Base-by-base conservation (phyloP, 1,140 invertebrate species). In the Pinna nobilis region DNA sequence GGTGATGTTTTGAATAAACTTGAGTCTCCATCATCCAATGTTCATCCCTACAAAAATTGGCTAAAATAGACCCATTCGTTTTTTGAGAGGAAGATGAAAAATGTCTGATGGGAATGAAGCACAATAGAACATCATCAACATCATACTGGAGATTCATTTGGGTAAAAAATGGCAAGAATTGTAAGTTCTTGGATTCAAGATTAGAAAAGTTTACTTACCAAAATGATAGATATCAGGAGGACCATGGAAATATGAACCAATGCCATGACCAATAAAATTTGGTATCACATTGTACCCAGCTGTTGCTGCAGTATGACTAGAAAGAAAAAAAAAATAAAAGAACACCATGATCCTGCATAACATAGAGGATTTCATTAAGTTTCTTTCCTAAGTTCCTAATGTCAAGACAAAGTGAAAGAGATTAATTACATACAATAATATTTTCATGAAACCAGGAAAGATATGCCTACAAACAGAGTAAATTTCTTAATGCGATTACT, bases 201-300 rank as follows among this genome's bases (percentile, higher is more conserved):
- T 28, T 47, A 49, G n/a, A 23, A 53, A 53, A 13, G 32, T 47
- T 11, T 50, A 79, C 84, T 80, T 76, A 88, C 87, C 78, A 60
- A 85, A 64, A 68, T 88, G 87, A 30, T 83, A 60, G 77, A 99
- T 95, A 81, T 97, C 94, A 25, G 97, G 97, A 2, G 94, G 93
- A 5, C 95, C 96, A 90, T 99, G 97, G 86, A 99, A 98, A 86
- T 96, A 96, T 74, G 88, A 88, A 0, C 97, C 96, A 83, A 99
- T 97, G 0, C 97, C 97, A 91, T 99, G 97, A 0, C 97, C 97
- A 78, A 93, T 92, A 86, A 98, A 95, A 41, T 91, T 91, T 13
- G 94, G 94, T 49, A 98, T 89, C 7, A 97, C 92, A 75, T 90
- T 90, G 39, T 93, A 93, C 0, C 92, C 92, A 55, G 92, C 86